Percentiles rank a stretch among this genome's conserved stretches.
Conservation (phyloP, 2,113 vertebrate genomes). For the Cyprinus carpio region DNA sequence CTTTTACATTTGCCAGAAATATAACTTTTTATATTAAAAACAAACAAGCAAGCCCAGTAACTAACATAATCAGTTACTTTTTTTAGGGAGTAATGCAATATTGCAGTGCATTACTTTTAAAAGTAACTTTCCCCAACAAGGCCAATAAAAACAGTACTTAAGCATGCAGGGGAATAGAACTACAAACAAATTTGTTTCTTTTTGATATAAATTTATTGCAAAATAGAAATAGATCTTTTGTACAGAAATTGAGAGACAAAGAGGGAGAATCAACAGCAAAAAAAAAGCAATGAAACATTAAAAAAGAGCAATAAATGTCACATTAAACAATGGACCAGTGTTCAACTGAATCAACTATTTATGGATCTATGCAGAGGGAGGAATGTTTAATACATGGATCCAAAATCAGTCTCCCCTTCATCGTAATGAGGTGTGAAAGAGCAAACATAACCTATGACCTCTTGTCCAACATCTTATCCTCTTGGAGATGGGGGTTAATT, state of each 20-base stretch:
- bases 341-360: neutral
- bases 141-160: neutral
- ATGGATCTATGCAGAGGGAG: neutral
- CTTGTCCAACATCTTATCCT: neutral
- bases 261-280: slow-evolving; percentile 30
- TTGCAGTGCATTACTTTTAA: too few species aligned
- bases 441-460: neutral
- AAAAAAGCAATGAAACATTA: neutral
- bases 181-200: neutral
- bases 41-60: too few species aligned
- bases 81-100: too few species aligned
- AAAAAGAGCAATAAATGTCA: neutral
- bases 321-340: neutral
- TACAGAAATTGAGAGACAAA: slow-evolving; percentile 59
- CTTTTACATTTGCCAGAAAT: too few species aligned
- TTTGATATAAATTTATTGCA: slow-evolving; percentile 62
- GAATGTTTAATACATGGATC: neutral
- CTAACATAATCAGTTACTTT: too few species aligned
- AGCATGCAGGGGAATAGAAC: neutral
- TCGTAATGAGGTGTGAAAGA: neutral
- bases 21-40: too few species aligned
- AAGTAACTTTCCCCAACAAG: too few species aligned
- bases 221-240: slow-evolving; percentile 62
- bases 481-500: neutral
- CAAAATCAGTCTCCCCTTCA: neutral